Conservation (phyloP, 2,797 vertebrate genomes). For the Argya squamiceps region DNA sequence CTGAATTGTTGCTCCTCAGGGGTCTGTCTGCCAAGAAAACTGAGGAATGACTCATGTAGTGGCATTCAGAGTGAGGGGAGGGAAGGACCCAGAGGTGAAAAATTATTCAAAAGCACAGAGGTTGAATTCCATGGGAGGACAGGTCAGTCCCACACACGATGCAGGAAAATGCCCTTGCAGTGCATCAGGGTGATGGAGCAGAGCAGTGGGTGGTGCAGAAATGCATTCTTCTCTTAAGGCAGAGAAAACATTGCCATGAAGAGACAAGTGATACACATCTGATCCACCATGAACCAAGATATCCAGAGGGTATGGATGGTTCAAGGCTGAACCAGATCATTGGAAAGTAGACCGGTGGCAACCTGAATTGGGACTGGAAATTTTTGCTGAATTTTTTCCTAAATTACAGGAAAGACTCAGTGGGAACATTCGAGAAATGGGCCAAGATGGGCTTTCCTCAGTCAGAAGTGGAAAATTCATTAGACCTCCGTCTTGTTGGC, state of each 20-base stretch:
- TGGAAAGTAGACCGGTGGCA: background rate
- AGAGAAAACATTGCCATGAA: background rate
- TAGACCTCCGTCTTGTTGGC: background rate
- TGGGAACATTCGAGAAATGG: background rate
- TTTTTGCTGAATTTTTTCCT: background rate
- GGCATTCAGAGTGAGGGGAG: background rate
- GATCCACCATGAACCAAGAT: background rate
- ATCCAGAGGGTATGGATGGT: background rate
- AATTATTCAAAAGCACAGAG: background rate
- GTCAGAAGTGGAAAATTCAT: background rate
- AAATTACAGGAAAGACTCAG: background rate
- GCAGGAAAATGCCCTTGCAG: background rate
- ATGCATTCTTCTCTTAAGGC: background rate
- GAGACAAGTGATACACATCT: background rate
- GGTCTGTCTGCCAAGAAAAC: constrained; percentile 37
- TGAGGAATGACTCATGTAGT: background rate
- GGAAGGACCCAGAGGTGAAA: background rate
- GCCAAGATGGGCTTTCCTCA: background rate
- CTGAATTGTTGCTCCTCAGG: constrained; percentile 24
- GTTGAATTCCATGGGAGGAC: background rate
- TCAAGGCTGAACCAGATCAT: background rate
- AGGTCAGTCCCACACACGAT: fast-evolving
- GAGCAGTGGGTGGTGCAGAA: background rate
- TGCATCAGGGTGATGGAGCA: fast-evolving
- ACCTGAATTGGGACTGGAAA: background rate